Conservation (phyloP, 2,888 invertebrate species). For the Deilephila porcellus region DNA sequence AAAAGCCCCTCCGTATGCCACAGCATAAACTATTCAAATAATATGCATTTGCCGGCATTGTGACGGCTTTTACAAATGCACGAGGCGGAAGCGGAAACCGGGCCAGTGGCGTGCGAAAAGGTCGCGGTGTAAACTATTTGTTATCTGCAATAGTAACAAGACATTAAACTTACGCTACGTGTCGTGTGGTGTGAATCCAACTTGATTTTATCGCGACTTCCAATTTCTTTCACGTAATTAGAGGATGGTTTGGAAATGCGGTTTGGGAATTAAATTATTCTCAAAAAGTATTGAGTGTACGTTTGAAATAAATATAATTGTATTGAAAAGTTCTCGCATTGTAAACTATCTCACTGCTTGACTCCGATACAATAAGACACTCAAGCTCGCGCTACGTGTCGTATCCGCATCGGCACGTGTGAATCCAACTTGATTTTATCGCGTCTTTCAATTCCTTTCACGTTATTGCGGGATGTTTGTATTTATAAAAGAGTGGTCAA, state of each 20-base stretch:
- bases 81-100: neutral
- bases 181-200: neutral
- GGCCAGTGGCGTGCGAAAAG: neutral
- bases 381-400: neutral
- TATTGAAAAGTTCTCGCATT: too few species aligned
- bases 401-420: neutral
- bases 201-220: neutral
- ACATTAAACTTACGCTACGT: neutral
- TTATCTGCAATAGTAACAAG: neutral
- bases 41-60: neutral
- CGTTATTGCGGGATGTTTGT: neutral
- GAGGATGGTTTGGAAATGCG: neutral
- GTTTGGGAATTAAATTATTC: too few species aligned
- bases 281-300: too few species aligned
- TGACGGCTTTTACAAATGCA: neutral
- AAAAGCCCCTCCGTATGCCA: neutral
- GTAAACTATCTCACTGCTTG: too few species aligned
- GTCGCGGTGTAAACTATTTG: neutral
- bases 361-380: too few species aligned
- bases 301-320: too few species aligned
- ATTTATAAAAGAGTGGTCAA: too few species aligned
- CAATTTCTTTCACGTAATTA: neutral
- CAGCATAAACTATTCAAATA: neutral
- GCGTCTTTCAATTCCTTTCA: neutral
- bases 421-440: neutral